phyloP scores from a whole-genome alignment of 1,140 invertebrate genomes.

The Tetragonula clypearis region DNA sequence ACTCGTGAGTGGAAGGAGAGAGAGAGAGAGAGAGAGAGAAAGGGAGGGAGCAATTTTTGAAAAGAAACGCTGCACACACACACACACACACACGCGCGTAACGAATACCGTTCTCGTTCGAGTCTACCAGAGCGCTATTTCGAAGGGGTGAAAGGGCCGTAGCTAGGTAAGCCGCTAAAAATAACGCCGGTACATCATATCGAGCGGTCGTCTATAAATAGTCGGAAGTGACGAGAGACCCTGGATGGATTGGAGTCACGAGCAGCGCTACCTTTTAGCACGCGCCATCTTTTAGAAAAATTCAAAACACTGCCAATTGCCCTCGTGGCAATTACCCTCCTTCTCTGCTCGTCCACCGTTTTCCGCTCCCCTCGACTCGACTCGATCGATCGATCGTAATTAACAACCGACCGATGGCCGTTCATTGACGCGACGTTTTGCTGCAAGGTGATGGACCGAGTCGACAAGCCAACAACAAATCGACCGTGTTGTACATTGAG shows the following conservation, averaged over 20 bases:
- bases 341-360: background rate
- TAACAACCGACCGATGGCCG: background rate
- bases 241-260: constrained; percentile 68
- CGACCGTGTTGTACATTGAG: background rate
- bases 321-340: background rate
- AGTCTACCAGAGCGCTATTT: constrained; percentile 44
- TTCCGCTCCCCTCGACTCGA: too few species aligned
- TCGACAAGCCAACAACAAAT: background rate
- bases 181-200: constrained; percentile 79
- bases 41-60: background rate
- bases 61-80: too few species aligned
- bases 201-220: constrained; percentile 80
- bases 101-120: constrained; percentile 20
- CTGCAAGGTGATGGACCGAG: background rate
- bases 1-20: too few species aligned
- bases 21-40: too few species aligned
- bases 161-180: constrained; percentile 74
- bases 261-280: constrained; percentile 40
- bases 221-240: constrained; percentile 63
- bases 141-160: constrained; percentile 63
- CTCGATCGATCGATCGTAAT: constrained; percentile 6
- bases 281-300: constrained; percentile 59
- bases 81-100: too few species aligned
- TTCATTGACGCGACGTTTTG: background rate
- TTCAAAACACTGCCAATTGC: constrained; percentile 13